These are phyloP conservation scores for Brachylomia viminalis DNA, from an alignment of 2,888 invertebrate species.

Conservation along the genomic window DNA sequence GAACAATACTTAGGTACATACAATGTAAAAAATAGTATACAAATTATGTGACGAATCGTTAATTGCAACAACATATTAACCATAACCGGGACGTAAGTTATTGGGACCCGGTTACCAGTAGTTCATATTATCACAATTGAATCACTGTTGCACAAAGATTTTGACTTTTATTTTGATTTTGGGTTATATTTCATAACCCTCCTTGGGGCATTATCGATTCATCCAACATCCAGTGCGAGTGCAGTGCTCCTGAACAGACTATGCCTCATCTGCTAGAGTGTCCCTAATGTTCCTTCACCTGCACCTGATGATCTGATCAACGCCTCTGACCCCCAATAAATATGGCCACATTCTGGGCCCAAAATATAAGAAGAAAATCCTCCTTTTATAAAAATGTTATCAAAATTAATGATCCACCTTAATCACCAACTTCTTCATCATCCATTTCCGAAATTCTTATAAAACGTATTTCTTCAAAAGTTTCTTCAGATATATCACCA, in stretches of 20 bases:
- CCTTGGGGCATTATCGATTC: not conserved
- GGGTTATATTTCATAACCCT: not conserved
- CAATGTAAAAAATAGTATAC: not conserved
- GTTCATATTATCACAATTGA: not conserved
- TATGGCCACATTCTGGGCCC: not conserved
- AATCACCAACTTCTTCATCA: too few species aligned
- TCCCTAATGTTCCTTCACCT: not conserved
- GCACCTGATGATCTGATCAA: not conserved
- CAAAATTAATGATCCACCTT: not conserved
- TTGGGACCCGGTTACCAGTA: too few species aligned
- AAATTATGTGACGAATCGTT: not conserved
- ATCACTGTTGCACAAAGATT: not conserved
- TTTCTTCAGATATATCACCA: constrained; percentile 9
- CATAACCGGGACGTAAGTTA: too few species aligned
- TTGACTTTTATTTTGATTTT: not conserved
- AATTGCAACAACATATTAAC: not conserved
- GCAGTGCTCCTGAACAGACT: not conserved
- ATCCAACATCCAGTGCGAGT: not conserved
- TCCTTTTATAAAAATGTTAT: not conserved
- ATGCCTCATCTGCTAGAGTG: not conserved
- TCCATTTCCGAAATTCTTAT: not conserved
- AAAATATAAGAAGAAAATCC: not conserved
- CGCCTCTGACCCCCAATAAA: not conserved
- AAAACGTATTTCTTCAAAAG: constrained; percentile 30
- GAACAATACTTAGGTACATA: not conserved